Evolutionary conservation across 1,140 invertebrate genomes (phyloP).

Genomic region (Macrobrachium nipponense): DNA sequence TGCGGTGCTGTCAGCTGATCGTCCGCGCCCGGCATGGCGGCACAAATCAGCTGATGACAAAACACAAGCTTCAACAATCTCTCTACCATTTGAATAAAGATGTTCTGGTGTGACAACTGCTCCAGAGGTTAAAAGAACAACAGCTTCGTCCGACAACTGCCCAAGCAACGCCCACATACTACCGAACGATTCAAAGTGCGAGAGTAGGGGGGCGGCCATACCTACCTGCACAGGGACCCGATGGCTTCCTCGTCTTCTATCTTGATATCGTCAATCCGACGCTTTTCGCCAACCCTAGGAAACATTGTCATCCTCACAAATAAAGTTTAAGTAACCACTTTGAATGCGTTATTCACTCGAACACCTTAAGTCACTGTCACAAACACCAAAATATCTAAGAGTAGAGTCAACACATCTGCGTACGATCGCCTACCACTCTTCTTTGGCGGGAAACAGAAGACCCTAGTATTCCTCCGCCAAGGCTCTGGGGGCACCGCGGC

Average conservation of each 20-base stretch:
- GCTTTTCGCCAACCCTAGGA: slow-evolving; percentile 60
- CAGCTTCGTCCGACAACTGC: neutral
- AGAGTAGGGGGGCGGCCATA: slow-evolving; percentile 55
- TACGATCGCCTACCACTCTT: slow-evolving; percentile 51
- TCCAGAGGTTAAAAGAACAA: slow-evolving; percentile 23
- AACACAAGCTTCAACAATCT: slow-evolving; percentile 16
- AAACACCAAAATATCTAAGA: slow-evolving; percentile 55
- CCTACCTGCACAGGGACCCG: slow-evolving; percentile 58
- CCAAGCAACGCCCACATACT: neutral
- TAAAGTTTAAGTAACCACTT: slow-evolving; percentile 42
- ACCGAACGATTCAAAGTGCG: slow-evolving; percentile 35
- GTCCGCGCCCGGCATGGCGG: slow-evolving; percentile 55
- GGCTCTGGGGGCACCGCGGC: slow-evolving; percentile 37
- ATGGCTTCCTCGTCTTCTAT: slow-evolving; percentile 61
- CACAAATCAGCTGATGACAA: slow-evolving; percentile 59
- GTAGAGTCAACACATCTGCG: slow-evolving; percentile 55
- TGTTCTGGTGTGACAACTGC: slow-evolving; percentile 16
- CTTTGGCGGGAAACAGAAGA: slow-evolving; percentile 62
- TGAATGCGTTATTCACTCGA: slow-evolving; percentile 31
- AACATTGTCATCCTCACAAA: slow-evolving; percentile 55
- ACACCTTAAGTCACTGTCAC: slow-evolving; percentile 54
- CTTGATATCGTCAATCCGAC: slow-evolving; percentile 55
- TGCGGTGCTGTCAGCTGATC: slow-evolving; percentile 56
- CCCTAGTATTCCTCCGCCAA: slow-evolving; percentile 59
- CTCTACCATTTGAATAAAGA: neutral